phyloP scores from a whole-genome alignment of 2,888 invertebrate genomes.

The Apotomis turbidana region DNA sequence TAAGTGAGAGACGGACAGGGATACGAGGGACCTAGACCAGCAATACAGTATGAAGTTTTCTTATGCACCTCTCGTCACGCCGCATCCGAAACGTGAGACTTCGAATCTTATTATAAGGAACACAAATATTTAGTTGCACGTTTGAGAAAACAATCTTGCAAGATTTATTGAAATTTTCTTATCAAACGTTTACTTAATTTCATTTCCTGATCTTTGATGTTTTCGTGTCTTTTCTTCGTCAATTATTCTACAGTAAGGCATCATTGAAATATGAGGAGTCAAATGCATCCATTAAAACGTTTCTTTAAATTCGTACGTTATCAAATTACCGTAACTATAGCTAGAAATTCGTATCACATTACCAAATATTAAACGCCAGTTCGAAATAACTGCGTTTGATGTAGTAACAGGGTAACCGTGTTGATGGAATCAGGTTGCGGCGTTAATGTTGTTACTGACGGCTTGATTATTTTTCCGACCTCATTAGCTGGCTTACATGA shows the following conservation, averaged over 20 bases:
- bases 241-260: constrained; percentile 1
- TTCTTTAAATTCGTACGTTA: background rate
- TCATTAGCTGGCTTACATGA: constrained; percentile 45
- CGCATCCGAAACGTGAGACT: no score
- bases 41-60: no score
- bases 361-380: background rate
- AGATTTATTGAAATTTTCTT: no score
- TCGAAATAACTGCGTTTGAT: constrained; percentile 39
- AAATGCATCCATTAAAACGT: constrained; percentile 11
- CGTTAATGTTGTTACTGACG: constrained; percentile 56
- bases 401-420: constrained; percentile 67
- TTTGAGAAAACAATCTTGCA: no score
- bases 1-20: no score
- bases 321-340: constrained; percentile 6
- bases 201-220: background rate
- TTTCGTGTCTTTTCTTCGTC: background rate
- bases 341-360: constrained; percentile 2
- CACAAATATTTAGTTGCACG: no score
- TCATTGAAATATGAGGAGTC: constrained; percentile 23
- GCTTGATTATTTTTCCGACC: constrained; percentile 65
- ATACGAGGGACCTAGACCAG: no score
- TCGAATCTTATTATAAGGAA: no score
- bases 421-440: constrained; percentile 66
- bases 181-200: background rate
- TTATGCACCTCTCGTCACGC: no score